These are phyloP conservation scores for Diprion similis DNA, from an alignment of 1,140 invertebrate species.

Conservation along the genomic window DNA sequence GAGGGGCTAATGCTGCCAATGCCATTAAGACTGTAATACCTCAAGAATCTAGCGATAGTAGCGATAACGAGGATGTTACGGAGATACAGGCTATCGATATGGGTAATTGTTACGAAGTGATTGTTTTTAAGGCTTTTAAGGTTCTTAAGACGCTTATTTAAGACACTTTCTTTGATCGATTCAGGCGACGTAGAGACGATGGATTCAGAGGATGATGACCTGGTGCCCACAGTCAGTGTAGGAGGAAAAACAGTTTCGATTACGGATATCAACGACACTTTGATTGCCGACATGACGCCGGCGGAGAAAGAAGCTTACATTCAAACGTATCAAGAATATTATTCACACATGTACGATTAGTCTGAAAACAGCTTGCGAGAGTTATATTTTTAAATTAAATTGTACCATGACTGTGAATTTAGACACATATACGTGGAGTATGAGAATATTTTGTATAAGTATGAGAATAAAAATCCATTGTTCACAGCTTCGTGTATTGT, in stretches of 20 bases:
- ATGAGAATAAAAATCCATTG: neutral
- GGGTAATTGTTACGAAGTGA: constrained; percentile 55
- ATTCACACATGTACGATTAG: constrained; percentile 81
- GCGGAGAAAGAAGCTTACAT: constrained; percentile 94
- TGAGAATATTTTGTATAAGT: neutral
- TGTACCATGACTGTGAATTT: neutral
- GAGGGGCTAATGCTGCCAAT: constrained; percentile 63
- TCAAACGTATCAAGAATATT: constrained; percentile 92
- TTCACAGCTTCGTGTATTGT: neutral
- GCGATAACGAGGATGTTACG: constrained; percentile 74
- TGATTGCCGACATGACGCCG: constrained; percentile 91
- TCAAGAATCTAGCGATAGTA: constrained; percentile 76
- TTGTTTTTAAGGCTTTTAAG: neutral
- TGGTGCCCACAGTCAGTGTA: constrained; percentile 82
- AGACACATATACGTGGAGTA: neutral
- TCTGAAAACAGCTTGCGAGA: neutral
- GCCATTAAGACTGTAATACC: constrained; percentile 68
- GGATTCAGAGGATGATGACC: constrained; percentile 87
- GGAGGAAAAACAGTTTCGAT: constrained; percentile 81
- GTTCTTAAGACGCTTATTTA: neutral
- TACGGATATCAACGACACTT: constrained; percentile 80
- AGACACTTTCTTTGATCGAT: constrained; percentile 25
- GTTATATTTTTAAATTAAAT: neutral
- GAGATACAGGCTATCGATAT: constrained; percentile 62
- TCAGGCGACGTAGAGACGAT: constrained; percentile 77